Conservation (phyloP, 2,888 invertebrate species). For the Heterodera filipjevi region DNA sequence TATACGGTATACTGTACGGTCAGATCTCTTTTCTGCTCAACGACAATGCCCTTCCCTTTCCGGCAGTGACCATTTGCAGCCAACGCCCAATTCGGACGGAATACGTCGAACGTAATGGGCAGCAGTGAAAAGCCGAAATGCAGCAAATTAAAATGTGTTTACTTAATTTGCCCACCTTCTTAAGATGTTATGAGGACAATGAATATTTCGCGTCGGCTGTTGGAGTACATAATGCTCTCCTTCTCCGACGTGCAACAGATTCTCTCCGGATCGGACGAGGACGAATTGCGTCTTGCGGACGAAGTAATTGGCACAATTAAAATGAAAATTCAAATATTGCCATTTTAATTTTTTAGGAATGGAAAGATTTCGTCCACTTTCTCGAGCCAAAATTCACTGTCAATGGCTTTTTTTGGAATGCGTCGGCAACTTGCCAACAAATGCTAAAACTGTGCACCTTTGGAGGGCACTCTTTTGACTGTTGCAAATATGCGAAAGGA, state of each 20-base stretch:
- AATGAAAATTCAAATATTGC: neutral
- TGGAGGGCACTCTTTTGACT: conserved; percentile 54
- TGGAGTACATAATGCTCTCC: conserved; percentile 53
- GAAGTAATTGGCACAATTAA: conserved; percentile 1
- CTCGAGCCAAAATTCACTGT: conserved; percentile 38
- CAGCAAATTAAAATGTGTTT: too few species aligned
- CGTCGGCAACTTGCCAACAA: conserved; percentile 45
- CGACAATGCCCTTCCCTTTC: conserved; percentile 55
- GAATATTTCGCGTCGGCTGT: conserved; percentile 50
- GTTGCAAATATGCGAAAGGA: conserved; percentile 55
- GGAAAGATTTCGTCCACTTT: conserved; percentile 38
- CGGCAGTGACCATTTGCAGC: conserved; percentile 58
- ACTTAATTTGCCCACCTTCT: conserved; percentile 1
- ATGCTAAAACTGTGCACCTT: conserved; percentile 56
- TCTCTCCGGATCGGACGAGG: conserved; percentile 17
- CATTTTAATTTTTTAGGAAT: conserved; percentile 15
- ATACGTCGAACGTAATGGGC: conserved; percentile 48
- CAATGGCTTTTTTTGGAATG: conserved; percentile 38
- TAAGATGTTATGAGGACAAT: conserved; percentile 45
- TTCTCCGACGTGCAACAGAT: conserved; percentile 35
- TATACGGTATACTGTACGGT: neutral
- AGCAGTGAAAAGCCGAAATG: neutral
- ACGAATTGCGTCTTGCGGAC: conserved; percentile 31
- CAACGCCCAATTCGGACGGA: conserved; percentile 56
- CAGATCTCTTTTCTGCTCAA: conserved; percentile 57